Base-by-base conservation (phyloP, 2,113 vertebrate species). In the Recurvirostra avosetta region DNA sequence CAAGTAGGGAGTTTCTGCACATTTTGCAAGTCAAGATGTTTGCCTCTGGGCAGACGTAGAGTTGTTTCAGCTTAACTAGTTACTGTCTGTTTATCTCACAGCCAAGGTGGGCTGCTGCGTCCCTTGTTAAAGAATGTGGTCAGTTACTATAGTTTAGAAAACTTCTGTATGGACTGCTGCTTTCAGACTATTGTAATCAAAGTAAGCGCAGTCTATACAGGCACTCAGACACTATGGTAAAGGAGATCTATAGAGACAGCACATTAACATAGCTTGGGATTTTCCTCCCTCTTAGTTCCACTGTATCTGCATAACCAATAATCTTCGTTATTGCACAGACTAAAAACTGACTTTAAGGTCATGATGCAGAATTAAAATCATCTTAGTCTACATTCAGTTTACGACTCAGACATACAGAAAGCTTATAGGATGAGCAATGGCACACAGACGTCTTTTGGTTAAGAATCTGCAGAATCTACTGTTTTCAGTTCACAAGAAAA, bases 21-120 rank as follows among this genome's bases (percentile, higher is more conserved):
- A 17, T 73, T 73, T 73, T 90, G 8, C 49, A 52, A 77, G n/a
- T 58, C n/a, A 53, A 50, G 43, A 23, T n/a, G 8, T 50, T 55
- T 26, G 9, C 0, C 0, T 41, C 11, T 71, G 25, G 43, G 15
- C 32, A 87, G 43, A 47, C 1, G 2, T 12, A n/a, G 22, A 23
- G 12, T 17, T 62, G 15, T 79, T 86, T 36, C 52, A 49, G n/a
- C 41, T 8, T 25, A 62, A 7, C 32, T 50, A 25, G 4, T 55
- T 59, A 25, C 25, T 22, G 25, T 6, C 26, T 10, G 40, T 52
- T 79, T 61, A 30, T 61, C 22, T 70, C 2, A 1, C 15, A 61
- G 50, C 25, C 0, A 0, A 86, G 11, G 11, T 50, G 38, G 29
- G 16, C n/a, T 75, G 8, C 11, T 59, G 1, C 11, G 25, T 59